A percentile compares a stretch with the other conserved stretches of the same genome.
Conservation (phyloP, 2,113 vertebrate genomes). For the Dasyprocta punctata region DNA sequence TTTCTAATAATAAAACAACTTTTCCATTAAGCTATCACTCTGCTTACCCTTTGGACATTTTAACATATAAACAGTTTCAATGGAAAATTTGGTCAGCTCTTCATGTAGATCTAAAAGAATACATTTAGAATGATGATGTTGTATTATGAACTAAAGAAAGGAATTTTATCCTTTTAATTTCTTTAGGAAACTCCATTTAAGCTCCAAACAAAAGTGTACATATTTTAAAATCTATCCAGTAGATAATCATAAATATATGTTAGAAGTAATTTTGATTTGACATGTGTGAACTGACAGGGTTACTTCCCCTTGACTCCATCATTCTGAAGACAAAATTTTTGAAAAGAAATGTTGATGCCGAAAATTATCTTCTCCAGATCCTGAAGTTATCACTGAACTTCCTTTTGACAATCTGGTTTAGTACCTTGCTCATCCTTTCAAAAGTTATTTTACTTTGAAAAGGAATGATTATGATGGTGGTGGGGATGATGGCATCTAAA, state of each 20-base stretch:
- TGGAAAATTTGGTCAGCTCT: constrained; percentile 66
- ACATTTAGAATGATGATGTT: constrained; percentile 69
- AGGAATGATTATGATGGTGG: neutral
- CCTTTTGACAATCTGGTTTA: constrained; percentile 35
- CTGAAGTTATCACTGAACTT: neutral
- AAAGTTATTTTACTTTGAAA: neutral
- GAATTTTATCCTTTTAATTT: constrained; percentile 10
- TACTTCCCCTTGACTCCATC: neutral
- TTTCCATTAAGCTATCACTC: constrained; percentile 56
- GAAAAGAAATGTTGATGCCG: constrained; percentile 20
- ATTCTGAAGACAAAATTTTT: neutral
- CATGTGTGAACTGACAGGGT: constrained; percentile 31
- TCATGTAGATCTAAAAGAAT: constrained; percentile 60
- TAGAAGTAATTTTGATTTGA: constrained; percentile 64
- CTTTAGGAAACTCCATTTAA: constrained; percentile 62
- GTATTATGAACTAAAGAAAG: constrained; percentile 60
- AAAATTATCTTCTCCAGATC: constrained; percentile 19
- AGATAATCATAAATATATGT: constrained; percentile 48
- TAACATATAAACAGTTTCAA: constrained; percentile 64
- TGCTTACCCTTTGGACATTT: constrained; percentile 53
- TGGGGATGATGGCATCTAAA: neutral
- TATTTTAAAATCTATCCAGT: constrained; percentile 57
- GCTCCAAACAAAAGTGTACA: constrained; percentile 64
- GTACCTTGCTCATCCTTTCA: neutral
- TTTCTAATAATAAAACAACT: constrained; percentile 70